These are phyloP conservation scores for Beris chalybata DNA, from an alignment of 2,888 invertebrate genomes.

Conservation along the genomic window DNA sequence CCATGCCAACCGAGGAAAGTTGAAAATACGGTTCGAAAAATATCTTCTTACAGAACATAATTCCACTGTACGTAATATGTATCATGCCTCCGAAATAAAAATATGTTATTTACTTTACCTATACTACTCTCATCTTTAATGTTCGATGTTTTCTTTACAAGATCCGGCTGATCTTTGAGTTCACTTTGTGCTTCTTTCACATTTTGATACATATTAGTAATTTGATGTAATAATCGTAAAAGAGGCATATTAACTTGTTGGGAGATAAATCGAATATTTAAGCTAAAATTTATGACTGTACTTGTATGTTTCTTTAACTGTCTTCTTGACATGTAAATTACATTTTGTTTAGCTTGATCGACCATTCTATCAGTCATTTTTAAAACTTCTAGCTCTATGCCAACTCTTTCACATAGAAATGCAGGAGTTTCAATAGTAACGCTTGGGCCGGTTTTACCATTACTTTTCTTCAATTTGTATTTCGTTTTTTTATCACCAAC, in stretches of 20 bases:
- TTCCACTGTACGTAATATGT: too few species aligned
- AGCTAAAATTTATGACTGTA: conserved; percentile 86
- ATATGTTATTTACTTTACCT: conserved; percentile 53
- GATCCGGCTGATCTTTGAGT: conserved; percentile 70
- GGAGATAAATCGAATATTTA: conserved; percentile 86
- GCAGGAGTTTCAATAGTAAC: conserved; percentile 72
- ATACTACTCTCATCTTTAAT: conserved; percentile 66
- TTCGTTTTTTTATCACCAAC: conserved; percentile 63
- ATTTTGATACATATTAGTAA: conserved; percentile 96
- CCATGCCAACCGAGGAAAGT: not conserved
- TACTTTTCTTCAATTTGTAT: conserved; percentile 49
- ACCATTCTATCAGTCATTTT: conserved; percentile 89
- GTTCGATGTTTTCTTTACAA: conserved; percentile 52
- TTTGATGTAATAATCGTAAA: conserved; percentile 88
- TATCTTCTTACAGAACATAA: too few species aligned
- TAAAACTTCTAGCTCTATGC: conserved; percentile 84
- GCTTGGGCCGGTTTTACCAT: conserved; percentile 32
- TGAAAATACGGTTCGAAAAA: not conserved
- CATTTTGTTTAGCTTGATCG: conserved; percentile 81
- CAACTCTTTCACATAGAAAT: conserved; percentile 89
- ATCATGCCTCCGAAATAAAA: not conserved
- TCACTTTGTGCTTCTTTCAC: conserved; percentile 93
- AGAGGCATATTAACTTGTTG: conserved; percentile 97
- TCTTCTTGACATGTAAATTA: conserved; percentile 82
- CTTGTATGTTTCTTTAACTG: conserved; percentile 90